These are phyloP conservation scores for Sinocyclocheilus anshuiensis DNA, from an alignment of 2,113 vertebrate genomes.

Conservation along the genomic window DNA sequence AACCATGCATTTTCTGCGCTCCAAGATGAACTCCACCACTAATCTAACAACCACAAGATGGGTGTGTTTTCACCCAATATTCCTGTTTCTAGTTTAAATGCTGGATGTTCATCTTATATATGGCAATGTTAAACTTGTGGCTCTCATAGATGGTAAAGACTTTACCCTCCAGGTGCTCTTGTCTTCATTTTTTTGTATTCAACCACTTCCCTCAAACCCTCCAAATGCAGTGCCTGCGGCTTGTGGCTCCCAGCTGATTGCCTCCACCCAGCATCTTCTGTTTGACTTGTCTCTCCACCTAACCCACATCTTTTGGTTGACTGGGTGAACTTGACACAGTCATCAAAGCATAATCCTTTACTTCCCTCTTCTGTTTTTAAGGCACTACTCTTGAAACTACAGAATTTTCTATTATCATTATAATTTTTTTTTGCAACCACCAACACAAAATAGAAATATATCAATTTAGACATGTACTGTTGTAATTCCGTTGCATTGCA, in stretches of 20 bases:
- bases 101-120: slow-evolving; percentile 54
- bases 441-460: neutral
- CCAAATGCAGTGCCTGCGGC: slow-evolving; percentile 54
- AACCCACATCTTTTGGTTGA: slow-evolving; percentile 59
- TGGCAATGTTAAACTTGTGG: slow-evolving; percentile 54
- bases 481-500: neutral
- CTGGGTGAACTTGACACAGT: slow-evolving; percentile 62
- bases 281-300: slow-evolving; percentile 54
- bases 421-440: neutral
- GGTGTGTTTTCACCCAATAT: slow-evolving; percentile 75
- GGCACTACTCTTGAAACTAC: slow-evolving; percentile 38
- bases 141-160: slow-evolving; percentile 32
- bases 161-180: slow-evolving; percentile 54
- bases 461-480: neutral
- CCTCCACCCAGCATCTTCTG: slow-evolving; percentile 53
- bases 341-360: slow-evolving; percentile 61
- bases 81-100: slow-evolving; percentile 63
- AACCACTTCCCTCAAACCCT: slow-evolving; percentile 58
- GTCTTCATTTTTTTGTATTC: slow-evolving; percentile 26
- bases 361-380: slow-evolving; percentile 62
- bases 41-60: slow-evolving; percentile 64
- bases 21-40: slow-evolving; percentile 61
- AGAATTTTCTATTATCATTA: no score
- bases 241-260: slow-evolving; percentile 59
- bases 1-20: slow-evolving; percentile 66